These are phyloP conservation scores for Anthopleura xanthogrammica DNA, from an alignment of 92 coral and sea anemone genomes.

Conservation along the genomic window DNA sequence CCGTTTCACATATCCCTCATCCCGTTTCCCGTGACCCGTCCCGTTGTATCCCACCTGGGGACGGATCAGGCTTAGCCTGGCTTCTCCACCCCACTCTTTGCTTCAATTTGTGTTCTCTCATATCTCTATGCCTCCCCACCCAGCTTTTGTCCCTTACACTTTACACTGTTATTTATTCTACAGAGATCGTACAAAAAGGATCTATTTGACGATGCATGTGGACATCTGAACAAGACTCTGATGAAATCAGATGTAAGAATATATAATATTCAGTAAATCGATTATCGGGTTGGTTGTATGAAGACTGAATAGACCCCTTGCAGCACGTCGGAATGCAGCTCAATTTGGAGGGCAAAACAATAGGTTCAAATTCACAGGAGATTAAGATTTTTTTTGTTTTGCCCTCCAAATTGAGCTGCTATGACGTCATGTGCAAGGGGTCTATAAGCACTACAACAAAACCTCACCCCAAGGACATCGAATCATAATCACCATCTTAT, in stretches of 20 bases:
- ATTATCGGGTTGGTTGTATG: too few relatives aligned
- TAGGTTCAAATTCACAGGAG: too few relatives aligned
- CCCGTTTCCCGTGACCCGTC: not conserved
- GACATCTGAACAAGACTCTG: constrained; percentile 75
- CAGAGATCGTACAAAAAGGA: constrained; percentile 93
- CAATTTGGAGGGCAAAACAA: too few relatives aligned
- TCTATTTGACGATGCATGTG: constrained; percentile 79
- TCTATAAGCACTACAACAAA: too few relatives aligned
- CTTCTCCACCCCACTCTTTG: not conserved
- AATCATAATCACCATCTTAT: too few relatives aligned
- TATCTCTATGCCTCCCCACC: not conserved
- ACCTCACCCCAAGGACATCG: too few relatives aligned
- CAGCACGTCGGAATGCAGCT: too few relatives aligned
- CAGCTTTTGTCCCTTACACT: not conserved
- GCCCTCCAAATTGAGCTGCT: too few relatives aligned
- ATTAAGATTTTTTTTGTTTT: too few relatives aligned
- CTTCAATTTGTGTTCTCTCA: not conserved
- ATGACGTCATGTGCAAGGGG: too few relatives aligned
- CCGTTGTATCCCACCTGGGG: too few relatives aligned
- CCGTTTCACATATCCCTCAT: not conserved
- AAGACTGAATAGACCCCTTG: too few relatives aligned
- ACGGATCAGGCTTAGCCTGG: not conserved
- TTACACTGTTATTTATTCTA: constrained; percentile 16
- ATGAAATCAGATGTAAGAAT: constrained; percentile 79
- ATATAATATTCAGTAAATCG: not conserved